Percentiles rank a stretch among this genome's conserved stretches.
phyloP scores from a whole-genome alignment of 1,140 invertebrate genomes.

The Atta colombica region DNA sequence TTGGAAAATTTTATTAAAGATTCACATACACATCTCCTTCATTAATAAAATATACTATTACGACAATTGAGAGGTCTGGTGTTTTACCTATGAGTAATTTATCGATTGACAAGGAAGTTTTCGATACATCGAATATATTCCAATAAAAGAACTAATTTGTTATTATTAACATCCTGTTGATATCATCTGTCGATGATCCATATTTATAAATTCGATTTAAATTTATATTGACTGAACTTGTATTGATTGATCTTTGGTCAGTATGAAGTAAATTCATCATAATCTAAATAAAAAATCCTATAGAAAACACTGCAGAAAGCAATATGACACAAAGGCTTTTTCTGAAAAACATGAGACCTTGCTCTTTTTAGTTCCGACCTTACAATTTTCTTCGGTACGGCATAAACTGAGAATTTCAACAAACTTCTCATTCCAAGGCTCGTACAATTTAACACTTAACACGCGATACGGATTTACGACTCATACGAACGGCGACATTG shows the following conservation, averaged over 20 bases:
- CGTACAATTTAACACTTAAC: neutral
- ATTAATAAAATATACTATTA: slow-evolving; percentile 1
- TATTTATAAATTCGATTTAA: neutral
- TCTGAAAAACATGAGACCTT: neutral
- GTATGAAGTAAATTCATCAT: neutral
- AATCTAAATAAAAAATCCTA: neutral
- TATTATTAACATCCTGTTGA: neutral
- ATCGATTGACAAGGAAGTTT: neutral
- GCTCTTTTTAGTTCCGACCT: neutral
- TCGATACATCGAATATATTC: neutral
- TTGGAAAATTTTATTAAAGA: no score
- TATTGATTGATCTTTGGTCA: neutral
- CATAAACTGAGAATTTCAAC: neutral
- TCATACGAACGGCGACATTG: neutral
- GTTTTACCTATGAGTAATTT: neutral
- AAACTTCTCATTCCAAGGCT: slow-evolving; percentile 9
- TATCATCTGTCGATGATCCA: neutral
- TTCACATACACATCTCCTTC: no score
- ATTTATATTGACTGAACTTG: neutral
- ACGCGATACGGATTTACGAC: neutral
- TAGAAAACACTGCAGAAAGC: neutral
- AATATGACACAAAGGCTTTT: no score
- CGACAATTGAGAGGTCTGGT: neutral
- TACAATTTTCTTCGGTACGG: slow-evolving; percentile 8
- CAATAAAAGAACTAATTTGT: neutral